Evolutionary conservation across 2,797 vertebrate genomes (phyloP).

Genomic region (Jordanella pulchra): DNA sequence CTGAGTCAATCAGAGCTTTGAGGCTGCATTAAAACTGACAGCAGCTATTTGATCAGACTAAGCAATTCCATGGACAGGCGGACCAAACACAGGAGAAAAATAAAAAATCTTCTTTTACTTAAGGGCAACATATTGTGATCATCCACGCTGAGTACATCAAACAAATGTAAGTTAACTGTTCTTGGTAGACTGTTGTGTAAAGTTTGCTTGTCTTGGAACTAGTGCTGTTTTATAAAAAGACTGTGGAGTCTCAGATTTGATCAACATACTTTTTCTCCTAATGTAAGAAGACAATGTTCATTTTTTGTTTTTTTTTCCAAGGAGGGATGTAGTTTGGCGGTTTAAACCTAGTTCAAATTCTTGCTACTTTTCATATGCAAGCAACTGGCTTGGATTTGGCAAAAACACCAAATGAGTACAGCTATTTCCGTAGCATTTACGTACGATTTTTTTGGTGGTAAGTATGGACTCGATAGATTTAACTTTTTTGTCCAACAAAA

Average conservation of each 20-base stretch:
- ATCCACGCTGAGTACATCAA: not conserved
- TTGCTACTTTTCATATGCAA: not conserved
- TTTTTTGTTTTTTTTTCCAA: not conserved
- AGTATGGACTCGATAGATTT: not conserved
- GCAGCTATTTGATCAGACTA: not conserved
- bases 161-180: not conserved
- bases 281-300: not conserved
- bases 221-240: not conserved
- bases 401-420: not conserved
- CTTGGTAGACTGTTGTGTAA: not conserved
- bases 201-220: not conserved
- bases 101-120: constrained; percentile 5
- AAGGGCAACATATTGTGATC: not conserved
- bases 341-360: not conserved
- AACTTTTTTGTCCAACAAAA: not conserved
- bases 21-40: not conserved
- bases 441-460: too few species aligned
- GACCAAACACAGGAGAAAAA: not conserved
- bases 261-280: not conserved
- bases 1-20: constrained; percentile 8
- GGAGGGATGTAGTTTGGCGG: not conserved
- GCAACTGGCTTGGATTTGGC: too few species aligned
- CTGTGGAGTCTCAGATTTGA: not conserved
- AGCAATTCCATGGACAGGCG: not conserved
- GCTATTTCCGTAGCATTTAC: not conserved